Evolutionary conservation across 2,797 vertebrate species (phyloP).

Genomic region (Eremophila alpestris): DNA sequence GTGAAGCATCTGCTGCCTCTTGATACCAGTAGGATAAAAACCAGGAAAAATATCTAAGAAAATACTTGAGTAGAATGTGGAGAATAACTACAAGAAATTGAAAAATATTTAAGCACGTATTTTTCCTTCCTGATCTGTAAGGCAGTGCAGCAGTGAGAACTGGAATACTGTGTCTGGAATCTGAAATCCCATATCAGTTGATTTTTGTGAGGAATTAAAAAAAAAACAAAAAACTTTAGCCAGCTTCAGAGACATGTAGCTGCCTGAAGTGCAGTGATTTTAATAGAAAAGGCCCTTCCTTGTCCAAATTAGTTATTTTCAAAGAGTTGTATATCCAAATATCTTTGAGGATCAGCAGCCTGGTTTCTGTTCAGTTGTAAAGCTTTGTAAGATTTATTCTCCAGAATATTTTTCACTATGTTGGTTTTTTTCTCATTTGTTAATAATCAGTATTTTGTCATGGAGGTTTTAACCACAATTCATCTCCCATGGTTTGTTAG

Average conservation of each 20-base stretch:
- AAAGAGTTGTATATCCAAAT: background rate
- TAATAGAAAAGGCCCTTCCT: background rate
- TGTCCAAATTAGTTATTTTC: background rate
- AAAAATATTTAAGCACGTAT: background rate
- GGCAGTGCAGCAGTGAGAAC: background rate
- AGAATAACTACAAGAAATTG: background rate
- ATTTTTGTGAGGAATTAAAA: background rate
- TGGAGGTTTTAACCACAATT: background rate
- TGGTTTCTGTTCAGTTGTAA: background rate
- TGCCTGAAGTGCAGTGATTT: background rate
- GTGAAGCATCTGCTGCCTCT: background rate
- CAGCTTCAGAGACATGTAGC: background rate
- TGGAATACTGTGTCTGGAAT: background rate
- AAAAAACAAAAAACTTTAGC: background rate
- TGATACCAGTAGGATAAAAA: background rate
- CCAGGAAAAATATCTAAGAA: background rate
- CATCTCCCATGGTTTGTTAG: constrained; percentile 63
- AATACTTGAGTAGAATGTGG: background rate
- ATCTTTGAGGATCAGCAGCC: background rate
- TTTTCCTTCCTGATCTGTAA: background rate
- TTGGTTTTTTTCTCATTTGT: background rate
- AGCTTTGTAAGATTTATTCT: background rate
- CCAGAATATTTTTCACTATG: background rate
- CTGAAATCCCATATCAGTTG: background rate
- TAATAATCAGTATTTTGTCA: background rate